Percentiles rank a stretch among this genome's conserved stretches.
phyloP scores from a whole-genome alignment of 2,113 vertebrate genomes.

The Chionodraco myersi region DNA sequence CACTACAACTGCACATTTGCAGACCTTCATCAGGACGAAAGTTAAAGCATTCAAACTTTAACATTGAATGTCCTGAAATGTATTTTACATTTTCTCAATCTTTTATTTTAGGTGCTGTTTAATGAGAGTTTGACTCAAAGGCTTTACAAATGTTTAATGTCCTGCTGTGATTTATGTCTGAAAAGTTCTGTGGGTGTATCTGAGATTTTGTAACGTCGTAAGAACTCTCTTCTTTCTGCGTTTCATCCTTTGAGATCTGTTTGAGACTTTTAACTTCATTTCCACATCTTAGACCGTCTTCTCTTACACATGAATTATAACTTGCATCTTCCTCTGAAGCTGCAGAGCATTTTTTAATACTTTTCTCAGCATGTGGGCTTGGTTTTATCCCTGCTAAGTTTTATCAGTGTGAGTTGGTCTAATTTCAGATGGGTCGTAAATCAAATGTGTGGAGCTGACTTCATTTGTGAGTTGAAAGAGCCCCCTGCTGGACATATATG shows the following conservation, averaged over 20 bases:
- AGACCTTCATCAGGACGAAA: not conserved
- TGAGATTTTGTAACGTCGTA: conserved; percentile 46
- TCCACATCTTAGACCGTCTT: conserved; percentile 24
- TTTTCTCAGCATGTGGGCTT: conserved; percentile 43
- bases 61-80: not conserved
- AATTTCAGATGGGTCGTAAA: conserved; percentile 43
- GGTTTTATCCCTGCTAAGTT: conserved; percentile 49
- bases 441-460: conserved; percentile 30
- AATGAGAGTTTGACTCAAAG: conserved; percentile 59
- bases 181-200: conserved; percentile 52
- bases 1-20: not conserved
- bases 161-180: conserved; percentile 63
- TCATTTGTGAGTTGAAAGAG: conserved; percentile 77
- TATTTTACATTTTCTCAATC: conserved; percentile 14
- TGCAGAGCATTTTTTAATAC: conserved; percentile 26
- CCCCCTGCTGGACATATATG: conserved; percentile 75
- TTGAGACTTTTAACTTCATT: conserved; percentile 33
- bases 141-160: conserved; percentile 52
- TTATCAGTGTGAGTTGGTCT: conserved; percentile 28
- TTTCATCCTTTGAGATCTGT: conserved; percentile 45
- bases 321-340: conserved; percentile 46
- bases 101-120: conserved; percentile 36
- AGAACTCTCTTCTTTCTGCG: conserved; percentile 22
- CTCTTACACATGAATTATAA: conserved; percentile 49
- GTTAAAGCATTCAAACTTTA: not conserved